Evolutionary conservation across 1,140 invertebrate species (phyloP).

Genomic region (Hyles vespertilio): DNA sequence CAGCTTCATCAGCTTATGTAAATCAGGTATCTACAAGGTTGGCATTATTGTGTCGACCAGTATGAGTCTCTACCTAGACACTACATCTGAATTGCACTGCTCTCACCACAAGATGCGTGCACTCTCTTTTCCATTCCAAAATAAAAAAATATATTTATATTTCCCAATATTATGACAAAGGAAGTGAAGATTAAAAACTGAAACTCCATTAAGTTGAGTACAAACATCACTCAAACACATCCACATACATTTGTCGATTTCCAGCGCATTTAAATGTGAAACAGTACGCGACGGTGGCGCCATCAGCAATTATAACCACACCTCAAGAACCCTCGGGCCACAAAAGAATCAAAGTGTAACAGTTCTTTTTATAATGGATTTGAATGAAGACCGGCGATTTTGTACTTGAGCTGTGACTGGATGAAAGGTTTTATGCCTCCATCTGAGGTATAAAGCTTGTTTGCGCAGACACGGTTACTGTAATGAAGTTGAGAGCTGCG

Average conservation of each 20-base stretch:
- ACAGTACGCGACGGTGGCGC: slow-evolving; percentile 23
- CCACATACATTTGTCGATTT: slow-evolving; percentile 9
- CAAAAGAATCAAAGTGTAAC: background rate
- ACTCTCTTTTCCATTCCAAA: background rate
- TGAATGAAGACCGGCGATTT: slow-evolving; percentile 22
- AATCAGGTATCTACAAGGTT: no score
- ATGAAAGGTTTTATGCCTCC: slow-evolving; percentile 32
- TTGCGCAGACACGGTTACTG: slow-evolving; percentile 13
- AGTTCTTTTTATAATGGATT: slow-evolving; percentile 12
- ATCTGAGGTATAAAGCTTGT: slow-evolving; percentile 17
- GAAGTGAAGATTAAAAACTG: no score
- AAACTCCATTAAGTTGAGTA: no score
- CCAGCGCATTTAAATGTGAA: slow-evolving; percentile 22
- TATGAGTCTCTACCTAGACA: no score
- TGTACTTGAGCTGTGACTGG: slow-evolving; percentile 24
- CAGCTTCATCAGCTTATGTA: no score
- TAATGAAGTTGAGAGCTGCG: slow-evolving; percentile 7
- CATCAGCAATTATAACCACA: slow-evolving; percentile 24
- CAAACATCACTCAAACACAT: background rate
- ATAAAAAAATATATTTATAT: slow-evolving; percentile 4
- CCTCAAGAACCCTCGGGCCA: slow-evolving; percentile 5
- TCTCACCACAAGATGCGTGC: background rate
- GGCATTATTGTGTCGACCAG: no score
- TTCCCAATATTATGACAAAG: no score
- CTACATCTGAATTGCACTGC: no score